Base-by-base conservation (phyloP, 2,888 invertebrate genomes). In the Tenthredo mesomela region DNA sequence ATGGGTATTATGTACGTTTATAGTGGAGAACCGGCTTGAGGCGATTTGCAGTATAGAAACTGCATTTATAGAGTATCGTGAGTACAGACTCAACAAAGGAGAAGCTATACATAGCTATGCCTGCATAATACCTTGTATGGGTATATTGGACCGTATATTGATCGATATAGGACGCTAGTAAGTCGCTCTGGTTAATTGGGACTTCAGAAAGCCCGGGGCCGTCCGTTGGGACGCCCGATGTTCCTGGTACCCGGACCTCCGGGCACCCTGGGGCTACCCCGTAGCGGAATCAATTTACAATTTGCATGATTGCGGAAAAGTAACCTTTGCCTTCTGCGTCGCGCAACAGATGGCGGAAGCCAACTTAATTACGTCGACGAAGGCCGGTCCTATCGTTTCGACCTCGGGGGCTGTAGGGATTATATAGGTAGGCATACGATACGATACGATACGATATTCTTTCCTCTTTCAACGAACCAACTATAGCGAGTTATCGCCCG, bases 221-320 rank as follows among this genome's bases (percentile, higher is more conserved):
- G 80, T 80, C 80, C 58, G 58, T 61, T 80, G 80, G 80, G 61
- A 80, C 29, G 61, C 80, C 58, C 58, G 40, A 61, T 80, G 80
- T 80, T 80, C 58, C 58, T 40, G 61, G 80, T 80, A 40, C 80
- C 61, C 37, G 61, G 61, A 80, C 58, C 80, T 40, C 80, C 80
- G 80, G 80, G 80, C 58, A 80, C 58, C 80, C 80, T 61, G 40
- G 61, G 61, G 80, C 80, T 80, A 80, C 80, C 58, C 58, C 40
- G 40, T 80, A 50, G 61, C 61, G 21, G 80, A 80, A 80, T 80
- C 80, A 80, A 80, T 80, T 80, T 80, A 61, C 58, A 80, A 80
- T 80, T 80, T 80, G 80, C 80, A 80, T 80, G 80, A 80, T 80
- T 80, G 80, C 80, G 80, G 80, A 80, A 80, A 80, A 80, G 80